phyloP scores from a whole-genome alignment of 2,113 vertebrate genomes.

The Litocranius walleri region DNA sequence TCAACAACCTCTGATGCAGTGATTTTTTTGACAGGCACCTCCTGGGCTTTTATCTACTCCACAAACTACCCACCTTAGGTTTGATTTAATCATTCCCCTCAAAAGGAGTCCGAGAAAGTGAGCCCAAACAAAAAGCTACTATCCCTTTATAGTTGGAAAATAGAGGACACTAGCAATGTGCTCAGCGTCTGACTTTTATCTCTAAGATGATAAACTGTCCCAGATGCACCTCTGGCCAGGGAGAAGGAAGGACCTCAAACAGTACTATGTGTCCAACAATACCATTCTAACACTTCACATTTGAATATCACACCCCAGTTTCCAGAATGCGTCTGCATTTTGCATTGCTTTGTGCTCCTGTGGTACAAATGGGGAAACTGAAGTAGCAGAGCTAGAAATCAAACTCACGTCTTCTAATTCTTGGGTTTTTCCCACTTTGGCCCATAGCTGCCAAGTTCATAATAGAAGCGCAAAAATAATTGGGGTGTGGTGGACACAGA shows the following conservation, averaged over 20 bases:
- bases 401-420: background rate
- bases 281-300: background rate
- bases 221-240: background rate
- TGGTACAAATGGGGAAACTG: background rate
- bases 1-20: constrained; percentile 51
- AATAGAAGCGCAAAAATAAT: background rate
- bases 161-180: background rate
- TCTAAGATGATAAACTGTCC: constrained; percentile 17
- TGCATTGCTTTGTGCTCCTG: background rate
- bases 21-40: constrained; percentile 23
- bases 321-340: background rate
- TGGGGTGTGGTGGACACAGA: background rate
- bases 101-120: background rate
- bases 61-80: constrained; percentile 1
- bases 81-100: constrained; percentile 42
- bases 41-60: constrained; percentile 44
- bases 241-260: background rate
- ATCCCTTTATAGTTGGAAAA: background rate
- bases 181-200: background rate
- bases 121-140: constrained; percentile 22
- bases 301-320: background rate
- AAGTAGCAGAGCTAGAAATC: background rate
- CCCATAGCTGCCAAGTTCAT: background rate
- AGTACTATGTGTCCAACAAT: background rate
- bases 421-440: background rate